Conservation (phyloP, 1,140 invertebrate species). For the Orchesella cincta region DNA sequence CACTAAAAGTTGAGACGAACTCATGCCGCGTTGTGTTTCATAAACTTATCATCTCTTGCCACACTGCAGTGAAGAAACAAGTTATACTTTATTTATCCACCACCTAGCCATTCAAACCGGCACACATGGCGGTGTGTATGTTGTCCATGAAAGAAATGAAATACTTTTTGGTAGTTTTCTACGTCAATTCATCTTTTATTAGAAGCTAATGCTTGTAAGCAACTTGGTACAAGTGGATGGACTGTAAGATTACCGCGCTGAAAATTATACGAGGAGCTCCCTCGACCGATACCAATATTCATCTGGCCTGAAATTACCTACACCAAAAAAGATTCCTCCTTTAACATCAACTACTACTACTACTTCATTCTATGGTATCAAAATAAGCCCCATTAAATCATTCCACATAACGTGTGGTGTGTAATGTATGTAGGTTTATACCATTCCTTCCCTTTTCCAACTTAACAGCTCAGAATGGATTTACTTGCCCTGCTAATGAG, state of each 20-base stretch:
- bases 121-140: too few relatives aligned
- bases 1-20: neutral
- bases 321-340: neutral
- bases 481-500: constrained; percentile 37
- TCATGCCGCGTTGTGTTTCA: neutral
- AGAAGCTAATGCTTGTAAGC: too few relatives aligned
- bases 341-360: neutral
- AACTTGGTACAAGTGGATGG: too few relatives aligned
- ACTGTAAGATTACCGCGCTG: too few relatives aligned
- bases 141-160: too few relatives aligned
- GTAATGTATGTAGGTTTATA: neutral
- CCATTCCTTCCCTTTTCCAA: neutral
- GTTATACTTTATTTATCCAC: too few relatives aligned
- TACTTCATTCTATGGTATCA: neutral
- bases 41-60: neutral
- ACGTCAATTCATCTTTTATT: too few relatives aligned
- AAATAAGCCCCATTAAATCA: constrained; percentile 9
- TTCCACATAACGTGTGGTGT: neutral
- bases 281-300: too few relatives aligned
- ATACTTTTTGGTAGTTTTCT: too few relatives aligned
- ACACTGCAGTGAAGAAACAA: too few relatives aligned
- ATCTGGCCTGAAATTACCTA: neutral
- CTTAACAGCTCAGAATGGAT: neutral
- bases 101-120: too few relatives aligned
- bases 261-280: too few relatives aligned